phyloP scores from a whole-genome alignment of 2,888 invertebrate species.

The Xylota segnis region DNA sequence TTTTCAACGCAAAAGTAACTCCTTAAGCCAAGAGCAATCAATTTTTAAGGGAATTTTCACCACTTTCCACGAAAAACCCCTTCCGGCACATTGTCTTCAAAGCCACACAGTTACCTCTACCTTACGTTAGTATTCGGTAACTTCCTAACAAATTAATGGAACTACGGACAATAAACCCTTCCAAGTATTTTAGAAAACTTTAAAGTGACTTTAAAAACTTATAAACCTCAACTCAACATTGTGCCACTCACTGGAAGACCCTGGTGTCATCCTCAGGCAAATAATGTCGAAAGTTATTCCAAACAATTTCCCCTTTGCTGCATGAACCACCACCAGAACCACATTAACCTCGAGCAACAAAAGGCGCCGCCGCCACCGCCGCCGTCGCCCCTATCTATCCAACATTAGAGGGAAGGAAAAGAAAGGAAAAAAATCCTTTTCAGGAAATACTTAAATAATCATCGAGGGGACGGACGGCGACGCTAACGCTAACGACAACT shows the following conservation, averaged over 20 bases:
- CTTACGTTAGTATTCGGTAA: conserved; percentile 28
- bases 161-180: conserved; percentile 54
- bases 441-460: conserved; percentile 49
- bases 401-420: background rate
- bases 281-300: conserved; percentile 64
- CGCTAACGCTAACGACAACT: background rate
- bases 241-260: conserved; percentile 53
- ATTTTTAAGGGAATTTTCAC: background rate
- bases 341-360: conserved; percentile 16
- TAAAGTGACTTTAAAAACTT: conserved; percentile 53
- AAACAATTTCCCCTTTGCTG: conserved; percentile 52
- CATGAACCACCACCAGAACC: conserved; percentile 22
- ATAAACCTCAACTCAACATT: conserved; percentile 46
- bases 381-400: background rate
- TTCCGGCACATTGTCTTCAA: background rate
- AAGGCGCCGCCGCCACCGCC: no score
- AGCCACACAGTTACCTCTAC: conserved; percentile 1
- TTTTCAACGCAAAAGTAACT: background rate
- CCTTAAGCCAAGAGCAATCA: background rate
- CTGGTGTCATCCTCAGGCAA: conserved; percentile 69
- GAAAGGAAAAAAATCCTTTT: conserved; percentile 18
- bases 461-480: conserved; percentile 21
- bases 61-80: background rate
- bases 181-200: conserved; percentile 53
- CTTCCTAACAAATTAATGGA: conserved; percentile 62